Base-by-base conservation (phyloP, 2,888 invertebrate genomes). In the Sminthurides aquaticus region DNA sequence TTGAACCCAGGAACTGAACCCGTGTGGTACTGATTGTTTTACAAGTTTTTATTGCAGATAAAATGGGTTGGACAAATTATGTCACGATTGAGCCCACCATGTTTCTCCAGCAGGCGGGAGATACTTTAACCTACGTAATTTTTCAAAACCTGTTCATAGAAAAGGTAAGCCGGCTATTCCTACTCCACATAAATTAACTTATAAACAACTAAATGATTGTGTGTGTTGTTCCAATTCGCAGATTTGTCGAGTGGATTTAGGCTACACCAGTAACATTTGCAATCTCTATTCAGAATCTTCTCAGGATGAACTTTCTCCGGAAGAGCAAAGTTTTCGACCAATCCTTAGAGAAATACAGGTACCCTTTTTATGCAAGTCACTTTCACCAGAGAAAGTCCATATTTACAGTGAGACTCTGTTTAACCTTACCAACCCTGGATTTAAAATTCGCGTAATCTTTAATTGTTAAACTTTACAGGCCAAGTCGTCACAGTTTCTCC, bases 71-170 rank as follows among this genome's bases (percentile, higher is more conserved):
- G 69, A 54, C 62, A 49, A 71, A 69, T n/a, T 25, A 62, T n/a
- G 65, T 74, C 1, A 73, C 72, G 0, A 69, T 74, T 11, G 74
- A 74, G 26, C 74, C 74, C 15, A 62, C 69, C 1, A 74, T 73
- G 74, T 74, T 74, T 56, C 62, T 74, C 1, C 74, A 74, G 60
- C 69, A 72, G 58, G 72, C 68, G 8, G 74, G 72, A 15, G 74
- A 74, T 48, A 74, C 74, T 8, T 34, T 74, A 25, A 73, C 72
- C 15, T 73, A 69, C 43, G 74, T 74, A 8, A 74, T 74, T 54
- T 74, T 71, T 59, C 74, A 74, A 67, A 74, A 74, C 66, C 66
- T 74, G 3, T 74, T 74, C 61, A 74, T 74, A 58, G 72, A 73
- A 25, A 74, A 74, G 69, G 74, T 74, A 71, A 65, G 11, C 27